Percentiles rank a stretch among this genome's conserved stretches.
Conservation (phyloP, 2,113 vertebrate species). For the Notarius quadriscutis region DNA sequence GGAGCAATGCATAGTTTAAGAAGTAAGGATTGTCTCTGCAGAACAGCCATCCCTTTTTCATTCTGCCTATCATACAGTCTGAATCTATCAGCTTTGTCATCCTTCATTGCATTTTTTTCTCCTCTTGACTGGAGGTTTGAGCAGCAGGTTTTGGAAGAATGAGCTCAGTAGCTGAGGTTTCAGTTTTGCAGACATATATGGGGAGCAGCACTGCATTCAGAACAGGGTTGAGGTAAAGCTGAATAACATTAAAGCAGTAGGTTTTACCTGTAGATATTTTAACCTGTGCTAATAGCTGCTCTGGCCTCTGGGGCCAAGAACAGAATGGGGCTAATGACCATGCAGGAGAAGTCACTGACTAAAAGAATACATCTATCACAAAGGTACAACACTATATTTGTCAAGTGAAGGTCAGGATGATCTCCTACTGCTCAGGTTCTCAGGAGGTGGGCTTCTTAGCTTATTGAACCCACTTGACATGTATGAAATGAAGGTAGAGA, state of each 20-base stretch:
- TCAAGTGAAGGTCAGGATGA: background rate
- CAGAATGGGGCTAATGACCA: background rate
- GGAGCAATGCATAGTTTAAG: background rate
- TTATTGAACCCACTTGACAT: background rate
- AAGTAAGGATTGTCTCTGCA: background rate
- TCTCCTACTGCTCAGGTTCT: background rate
- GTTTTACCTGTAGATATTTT: background rate
- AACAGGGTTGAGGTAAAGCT: background rate
- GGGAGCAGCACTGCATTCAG: background rate
- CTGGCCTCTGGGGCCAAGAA: background rate
- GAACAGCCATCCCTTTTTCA: background rate
- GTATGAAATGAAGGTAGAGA: background rate
- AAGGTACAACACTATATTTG: background rate
- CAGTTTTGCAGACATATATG: background rate
- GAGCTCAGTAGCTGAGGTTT: background rate
- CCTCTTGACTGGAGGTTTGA: background rate
- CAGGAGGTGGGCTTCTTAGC: background rate
- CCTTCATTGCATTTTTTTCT: slow-evolving; percentile 3
- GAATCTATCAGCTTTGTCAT: slow-evolving; percentile 4
- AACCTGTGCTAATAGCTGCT: background rate
- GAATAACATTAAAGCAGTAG: background rate
- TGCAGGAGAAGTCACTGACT: background rate
- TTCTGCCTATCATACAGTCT: background rate
- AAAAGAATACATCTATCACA: background rate
- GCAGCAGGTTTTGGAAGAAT: background rate